Evolutionary conservation across 1,140 invertebrate genomes (phyloP), one percentile per base, ranked within the genome.

Genomic region (Oscheius sp.): DNA sequence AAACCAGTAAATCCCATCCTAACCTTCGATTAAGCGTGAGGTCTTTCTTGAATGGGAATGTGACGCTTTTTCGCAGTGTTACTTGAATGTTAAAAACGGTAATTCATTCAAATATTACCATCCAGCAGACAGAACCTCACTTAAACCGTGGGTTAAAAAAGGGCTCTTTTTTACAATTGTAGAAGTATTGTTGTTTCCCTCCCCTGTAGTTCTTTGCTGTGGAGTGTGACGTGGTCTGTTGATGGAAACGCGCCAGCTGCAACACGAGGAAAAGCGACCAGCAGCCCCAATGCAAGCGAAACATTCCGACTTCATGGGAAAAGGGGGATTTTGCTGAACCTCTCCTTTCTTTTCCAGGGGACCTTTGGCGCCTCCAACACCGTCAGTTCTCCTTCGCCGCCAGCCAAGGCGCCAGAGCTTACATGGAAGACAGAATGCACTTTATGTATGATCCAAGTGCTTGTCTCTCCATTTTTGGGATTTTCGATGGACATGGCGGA

Each of bases 401-500:
- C 18, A 89, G 95, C 38, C 91, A 94, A 85, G 94, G 94, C 18
- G 88, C 92, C 55, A 87, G 94, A 82, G 89, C 90, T 62, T 90
- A 91, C 64, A 96, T 96, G 94, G 94, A 95, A 88, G 93, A 96
- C 85, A 88, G 93, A 77, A 93, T 92, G 85, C 91, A 91, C 46
- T 89, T 92, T 35, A 89, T 91, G 73, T 89, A 90, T 82, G 90
- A 92, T 69, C 76, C 85, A 7, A 67, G 89, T 68, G 90, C 89
- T 26, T 90, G 89, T 29, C 90, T 94, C 62, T 90, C 91, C 1
- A 87, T 95, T 55, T 95, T 92, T 87, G 93, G 92, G 42, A 90
- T 95, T 66, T 95, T 95, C 85, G 93, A 96, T 88, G 94, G 93
- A 0, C 94, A 96, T 86, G 94, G 93, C 65, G 94, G 93, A 61